Conservation (phyloP, 2,113 vertebrate species). For the Origma solitaria region DNA sequence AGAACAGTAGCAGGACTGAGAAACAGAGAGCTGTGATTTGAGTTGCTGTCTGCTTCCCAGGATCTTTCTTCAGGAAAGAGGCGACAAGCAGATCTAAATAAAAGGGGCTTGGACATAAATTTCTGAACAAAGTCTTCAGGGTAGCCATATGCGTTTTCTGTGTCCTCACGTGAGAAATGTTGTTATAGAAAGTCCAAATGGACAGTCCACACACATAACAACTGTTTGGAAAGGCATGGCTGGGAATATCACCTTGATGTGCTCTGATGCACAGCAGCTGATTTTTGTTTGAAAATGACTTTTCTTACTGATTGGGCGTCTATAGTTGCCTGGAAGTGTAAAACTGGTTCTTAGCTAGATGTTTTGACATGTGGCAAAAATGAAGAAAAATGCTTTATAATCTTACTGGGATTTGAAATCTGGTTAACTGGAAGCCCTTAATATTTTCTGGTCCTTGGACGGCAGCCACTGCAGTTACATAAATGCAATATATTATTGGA, state of each 20-base stretch:
- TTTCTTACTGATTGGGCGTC: background rate
- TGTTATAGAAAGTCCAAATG: background rate
- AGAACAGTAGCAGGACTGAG: background rate
- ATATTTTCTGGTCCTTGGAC: background rate
- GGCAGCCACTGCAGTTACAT: constrained; percentile 24
- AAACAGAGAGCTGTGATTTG: background rate
- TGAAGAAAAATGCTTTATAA: background rate
- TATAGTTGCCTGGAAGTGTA: background rate
- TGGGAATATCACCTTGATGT: background rate
- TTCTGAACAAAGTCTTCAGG: background rate
- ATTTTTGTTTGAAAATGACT: background rate
- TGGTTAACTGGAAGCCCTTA: background rate
- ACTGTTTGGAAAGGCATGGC: background rate
- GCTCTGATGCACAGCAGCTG: background rate
- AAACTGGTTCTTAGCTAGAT: background rate
- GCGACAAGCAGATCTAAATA: background rate
- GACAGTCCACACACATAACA: no score
- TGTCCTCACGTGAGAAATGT: background rate
- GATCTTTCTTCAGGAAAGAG: background rate
- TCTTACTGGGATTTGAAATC: background rate
- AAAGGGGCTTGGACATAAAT: background rate
- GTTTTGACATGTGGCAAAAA: background rate
- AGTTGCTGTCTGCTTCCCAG: background rate
- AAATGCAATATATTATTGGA: constrained; percentile 55
- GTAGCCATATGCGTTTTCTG: background rate